Base-by-base conservation (phyloP, 1,140 invertebrate species). In the Macrotrachela quadricornifera region DNA sequence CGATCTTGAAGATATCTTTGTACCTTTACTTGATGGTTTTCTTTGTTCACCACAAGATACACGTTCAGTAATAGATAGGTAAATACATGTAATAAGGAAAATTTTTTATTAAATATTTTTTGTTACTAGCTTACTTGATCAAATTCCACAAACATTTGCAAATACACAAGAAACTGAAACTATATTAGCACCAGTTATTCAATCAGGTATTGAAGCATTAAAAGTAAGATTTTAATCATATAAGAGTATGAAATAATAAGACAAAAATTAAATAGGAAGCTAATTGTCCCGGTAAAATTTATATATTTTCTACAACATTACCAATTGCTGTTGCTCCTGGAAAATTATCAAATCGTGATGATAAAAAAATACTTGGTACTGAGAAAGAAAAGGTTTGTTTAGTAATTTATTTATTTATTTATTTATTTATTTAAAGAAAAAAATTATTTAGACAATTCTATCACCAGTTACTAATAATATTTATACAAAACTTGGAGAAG, bases 1-100 rank as follows among this genome's bases (percentile, higher is more conserved):
- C 10, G 92, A 97, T 71, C 78, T 91, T 37, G 76, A 83, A 40
- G 91, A 96, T 65, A 83, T 96, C 75, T 97, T 99, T 71, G 90
- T 96, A 74, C 92, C 92, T 0, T 71, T 96, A 43, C 73, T 94
- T n/a, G 86, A 92, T 69, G 92, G 91, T 11, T 94, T 96, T 66
- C 75, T 99, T 0, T 84, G 82, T 52, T 78, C 81, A 58, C 74
- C 82, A 0, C 78, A 79, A 56, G 82, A 92, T 65, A 84, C 85
- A 17, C 81, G 79, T 56, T 64, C 76, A 30, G 78, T 90, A 21
- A 83, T 96, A 54, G 80, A 85, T 30, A 77, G 79, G 21, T 30
- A 30, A 30, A 8, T 30, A 30, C 2, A 30, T 30, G 2, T 30
- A 30, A 30, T 30, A 2, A 30, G 2, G 21, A n/a, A n/a, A n/a